Evolutionary conservation across 2,888 invertebrate genomes (phyloP), one percentile per base, ranked within the genome.

Genomic region (Nomada ferruginata): DNA sequence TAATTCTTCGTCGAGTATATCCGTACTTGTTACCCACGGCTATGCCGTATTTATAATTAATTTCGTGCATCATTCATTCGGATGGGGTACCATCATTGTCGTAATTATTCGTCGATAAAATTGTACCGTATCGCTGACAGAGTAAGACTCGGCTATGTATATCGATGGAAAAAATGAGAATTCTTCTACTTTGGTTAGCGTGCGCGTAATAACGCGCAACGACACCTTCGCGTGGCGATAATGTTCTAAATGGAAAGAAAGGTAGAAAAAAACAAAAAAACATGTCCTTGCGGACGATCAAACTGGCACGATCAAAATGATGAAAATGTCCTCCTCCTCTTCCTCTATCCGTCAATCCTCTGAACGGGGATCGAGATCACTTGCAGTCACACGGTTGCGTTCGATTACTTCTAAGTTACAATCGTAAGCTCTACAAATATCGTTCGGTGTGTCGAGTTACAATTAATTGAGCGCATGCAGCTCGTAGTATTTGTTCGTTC

Each of bases 391-490:
- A 52, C 36, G 36, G 7, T 65, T 50, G 52, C 36, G 47, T 50
- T 63, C 36, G 53, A 57, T 69, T 63, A 42, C 42, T 23, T n/a
- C 42, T 42, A 52, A 57, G 57, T 63, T 76, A 65, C 47, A 57
- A 18, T 53, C 26, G 60, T 61, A 61, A 79, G 77, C 70, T 66
- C 77, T 77, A 77, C 77, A 47, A 64, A 52, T 68, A 44, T 55
- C 70, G 50, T 61, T 60, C 57, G 55, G 63, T 64, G 68, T 65
- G 69, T 52, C 59, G 26, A 61, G 53, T 82, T 81, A 82, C 70
- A 82, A 82, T 82, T 82, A 82, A 82, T 82, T 82, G 82, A 82
- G 82, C 82, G 76, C 66, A 69, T 70, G 36, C 82, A 82, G 82
- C 82, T 82, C 82, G 81, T 82, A 82, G 65, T 66, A 70, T 82